phyloP scores from a whole-genome alignment of 2,888 invertebrate species.

The Lamellibrachia satsuma region DNA sequence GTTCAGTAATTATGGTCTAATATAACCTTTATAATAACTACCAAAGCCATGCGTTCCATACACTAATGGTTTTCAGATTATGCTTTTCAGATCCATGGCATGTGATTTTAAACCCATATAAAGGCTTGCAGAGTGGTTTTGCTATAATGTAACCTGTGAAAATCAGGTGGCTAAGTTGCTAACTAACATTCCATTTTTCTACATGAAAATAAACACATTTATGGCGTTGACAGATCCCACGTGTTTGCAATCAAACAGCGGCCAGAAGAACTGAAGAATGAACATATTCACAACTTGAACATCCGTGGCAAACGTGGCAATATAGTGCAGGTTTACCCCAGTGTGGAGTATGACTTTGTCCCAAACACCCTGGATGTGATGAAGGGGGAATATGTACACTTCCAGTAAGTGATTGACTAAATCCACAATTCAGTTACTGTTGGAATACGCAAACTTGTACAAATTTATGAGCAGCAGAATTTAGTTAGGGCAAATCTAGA shows the following conservation, averaged over 20 bases:
- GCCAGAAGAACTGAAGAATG: constrained; percentile 45
- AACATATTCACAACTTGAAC: constrained; percentile 61
- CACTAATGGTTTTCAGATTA: neutral
- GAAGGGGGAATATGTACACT: constrained; percentile 56
- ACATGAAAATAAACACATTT: neutral
- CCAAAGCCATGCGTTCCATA: neutral
- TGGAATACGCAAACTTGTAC: neutral
- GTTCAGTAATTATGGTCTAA: neutral
- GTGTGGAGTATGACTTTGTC: constrained; percentile 65
- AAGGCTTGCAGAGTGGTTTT: neutral
- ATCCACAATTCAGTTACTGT: neutral
- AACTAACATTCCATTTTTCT: neutral
- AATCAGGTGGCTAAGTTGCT: too few species aligned
- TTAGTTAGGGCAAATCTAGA: too few species aligned
- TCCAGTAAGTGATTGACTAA: constrained; percentile 57
- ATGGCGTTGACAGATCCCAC: constrained; percentile 53
- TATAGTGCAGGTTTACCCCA: constrained; percentile 65
- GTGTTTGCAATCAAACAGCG: constrained; percentile 56
- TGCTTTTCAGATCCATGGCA: neutral
- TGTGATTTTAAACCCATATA: neutral
- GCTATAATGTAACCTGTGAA: neutral
- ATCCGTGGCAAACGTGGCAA: constrained; percentile 66
- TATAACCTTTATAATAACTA: neutral
- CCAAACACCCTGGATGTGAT: constrained; percentile 58
- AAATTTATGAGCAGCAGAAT: neutral